A percentile compares a stretch with the other conserved stretches of the same genome.
Evolutionary conservation across 2,888 invertebrate species (phyloP).

Genomic region (Sesia bembeciformis): DNA sequence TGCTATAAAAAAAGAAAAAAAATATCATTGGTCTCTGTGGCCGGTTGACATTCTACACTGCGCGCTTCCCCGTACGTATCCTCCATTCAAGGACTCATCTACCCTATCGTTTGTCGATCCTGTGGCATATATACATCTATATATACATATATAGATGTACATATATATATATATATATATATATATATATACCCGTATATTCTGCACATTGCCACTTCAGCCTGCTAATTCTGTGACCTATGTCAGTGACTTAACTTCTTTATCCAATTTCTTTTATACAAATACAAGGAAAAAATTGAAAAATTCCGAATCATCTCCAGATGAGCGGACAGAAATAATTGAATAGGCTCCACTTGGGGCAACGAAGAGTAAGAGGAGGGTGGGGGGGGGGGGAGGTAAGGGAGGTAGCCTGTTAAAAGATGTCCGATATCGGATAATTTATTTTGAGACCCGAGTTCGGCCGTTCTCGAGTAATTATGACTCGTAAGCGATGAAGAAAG

Average conservation of each 20-base stretch:
- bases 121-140: no score
- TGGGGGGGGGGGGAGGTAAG: neutral
- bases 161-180: no score
- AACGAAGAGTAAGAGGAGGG: conserved; percentile 5
- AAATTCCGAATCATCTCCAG: conserved; percentile 27
- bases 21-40: no score
- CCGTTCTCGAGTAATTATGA: conserved; percentile 6
- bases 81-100: no score
- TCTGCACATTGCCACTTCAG: no score
- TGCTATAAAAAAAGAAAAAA: no score
- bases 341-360: conserved; percentile 19
- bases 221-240: no score
- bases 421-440: conserved; percentile 6
- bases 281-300: neutral
- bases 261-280: neutral
- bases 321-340: conserved; percentile 44
- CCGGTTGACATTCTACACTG: no score
- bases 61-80: no score
- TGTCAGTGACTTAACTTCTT: neutral
- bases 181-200: no score
- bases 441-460: conserved; percentile 3
- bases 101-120: no score
- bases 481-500: conserved; percentile 1
- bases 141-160: no score
- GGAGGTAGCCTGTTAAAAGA: neutral